Evolutionary conservation across 1,140 invertebrate genomes (phyloP), one percentile per base, ranked within the genome.

Genomic region (Nasonia longicornis): DNA sequence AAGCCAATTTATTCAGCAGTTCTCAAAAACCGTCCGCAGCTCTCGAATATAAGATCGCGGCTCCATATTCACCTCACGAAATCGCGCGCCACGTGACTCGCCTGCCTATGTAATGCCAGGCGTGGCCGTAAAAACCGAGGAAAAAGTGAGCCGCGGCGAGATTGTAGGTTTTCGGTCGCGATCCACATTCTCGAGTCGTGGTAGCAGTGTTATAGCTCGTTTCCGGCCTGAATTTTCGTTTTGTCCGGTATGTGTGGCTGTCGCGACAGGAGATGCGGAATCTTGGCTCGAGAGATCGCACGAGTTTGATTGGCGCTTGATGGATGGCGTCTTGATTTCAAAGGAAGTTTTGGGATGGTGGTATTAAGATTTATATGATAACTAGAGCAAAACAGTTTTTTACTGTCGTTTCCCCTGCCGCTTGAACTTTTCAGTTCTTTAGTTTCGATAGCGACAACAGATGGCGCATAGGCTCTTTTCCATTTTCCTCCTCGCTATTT

Each of bases 21-120:
- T 58, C 52, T n/a, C 14, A 58, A 58, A 58, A 58, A 58, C 38
- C 38, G 38, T 42, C 38, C 38, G 4, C 31, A 42, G 38, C 38
- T 42, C 38, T 42, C 38, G 16, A 58, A 58, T 7, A 58, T 7
- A 7, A 3, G 52, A 3, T n/a, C 7, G 16, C 52, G 52, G 16
- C 52, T 58, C 20, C 16, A n/a, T 20, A 58, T 77, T 66, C 63
- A 45, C 20, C 31, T 35, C 63, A 77, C 58, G 74, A 67, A 66
- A 26, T 75, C 73, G 16, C 52, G 52, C 16, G 52, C 52, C 52
- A 31, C 26, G 48, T 75, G 73, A 66, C 35, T 45, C n/a, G 35
- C 35, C 35, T 42, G 7, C 31, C 31, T 58, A 58, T n/a, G 6
- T 58, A 20, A 4, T 58, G 3, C 6, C 14, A n/a, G 52, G n/a